Base-by-base conservation (phyloP, 2,113 vertebrate genomes). In the Xenopus tropicalis region DNA sequence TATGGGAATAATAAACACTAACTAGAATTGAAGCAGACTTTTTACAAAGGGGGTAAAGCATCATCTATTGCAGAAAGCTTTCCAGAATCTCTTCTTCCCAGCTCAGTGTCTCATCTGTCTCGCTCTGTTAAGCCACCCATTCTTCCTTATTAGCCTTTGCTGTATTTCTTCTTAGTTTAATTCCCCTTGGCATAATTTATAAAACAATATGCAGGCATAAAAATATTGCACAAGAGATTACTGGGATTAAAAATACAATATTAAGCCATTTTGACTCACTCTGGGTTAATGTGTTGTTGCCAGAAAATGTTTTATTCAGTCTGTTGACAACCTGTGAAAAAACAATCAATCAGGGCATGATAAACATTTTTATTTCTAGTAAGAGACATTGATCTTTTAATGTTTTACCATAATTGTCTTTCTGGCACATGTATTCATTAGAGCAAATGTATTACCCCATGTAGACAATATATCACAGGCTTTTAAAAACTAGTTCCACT, bases 251-350 rank as follows among this genome's bases (percentile, higher is more conserved):
- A 54, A 54, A 54, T 17, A 54, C 19, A 54, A 54, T 54, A 17
- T 54, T 14, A n/a, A 54, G 19, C 14, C 16, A 54, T 54, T 54
- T 54, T 54, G 52, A n/a, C 62, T 54, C 29, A 64, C 70, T 64
- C 61, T 64, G 42, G 63, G 61, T 72, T 56, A 64, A 64, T 48
- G 54, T 22, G 48, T 64, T 56, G 61, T 72, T 29, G 22, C 46
- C 11, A 43, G 70, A 62, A 63, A 51, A 64, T 65, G 61, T 72
- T 52, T 66, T 44, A 21, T 52, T 25, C 65, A 63, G 43, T 66
- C 62, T 66, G 71, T 58, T 73, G 52, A 66, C 65, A 73, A 58
- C 54, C 43, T 66, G 37, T 20, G 17, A 37, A 66, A 73, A 73
- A 23, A 37, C 57, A 23, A 73, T 66, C 43, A 64, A 72, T 72